Evolutionary conservation across 2,113 vertebrate genomes (phyloP).

Genomic region (Spea multiplicata): DNA sequence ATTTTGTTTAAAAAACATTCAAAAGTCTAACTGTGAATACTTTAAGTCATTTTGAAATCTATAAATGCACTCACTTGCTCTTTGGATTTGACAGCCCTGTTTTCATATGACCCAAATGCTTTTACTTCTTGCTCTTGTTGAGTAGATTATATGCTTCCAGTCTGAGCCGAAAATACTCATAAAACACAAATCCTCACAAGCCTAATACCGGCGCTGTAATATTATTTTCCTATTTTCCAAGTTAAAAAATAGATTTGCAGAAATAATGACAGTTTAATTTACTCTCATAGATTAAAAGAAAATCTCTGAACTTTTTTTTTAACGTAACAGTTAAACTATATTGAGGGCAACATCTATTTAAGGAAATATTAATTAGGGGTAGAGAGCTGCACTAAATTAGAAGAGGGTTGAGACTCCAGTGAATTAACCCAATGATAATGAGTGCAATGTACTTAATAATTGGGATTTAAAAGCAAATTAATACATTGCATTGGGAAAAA

Average conservation of each 20-base stretch:
- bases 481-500: conserved; percentile 12
- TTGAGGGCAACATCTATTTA: conserved; percentile 4
- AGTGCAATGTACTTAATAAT: conserved; percentile 22
- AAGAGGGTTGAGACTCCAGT: conserved; percentile 5
- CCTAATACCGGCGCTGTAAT: conserved; percentile 25
- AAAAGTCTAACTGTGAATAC: too few species aligned
- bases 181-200: conserved; percentile 38
- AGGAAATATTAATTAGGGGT: conserved; percentile 17
- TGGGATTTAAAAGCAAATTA: conserved; percentile 25
- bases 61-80: too few species aligned
- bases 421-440: conserved; percentile 28
- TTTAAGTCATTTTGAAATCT: too few species aligned
- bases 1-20: not conserved
- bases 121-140: conserved; percentile 16
- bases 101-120: conserved; percentile 17
- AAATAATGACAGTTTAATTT: conserved; percentile 9
- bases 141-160: conserved; percentile 30
- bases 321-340: not conserved
- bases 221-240: conserved; percentile 28
- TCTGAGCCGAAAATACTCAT: conserved; percentile 14
- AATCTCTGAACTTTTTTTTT: not conserved
- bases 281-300: conserved; percentile 21
- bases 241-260: conserved; percentile 11
- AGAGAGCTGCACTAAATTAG: not conserved
- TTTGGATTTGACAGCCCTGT: too few species aligned